phyloP scores from a whole-genome alignment of 2,797 vertebrate species.

The Syncerus caffer region DNA sequence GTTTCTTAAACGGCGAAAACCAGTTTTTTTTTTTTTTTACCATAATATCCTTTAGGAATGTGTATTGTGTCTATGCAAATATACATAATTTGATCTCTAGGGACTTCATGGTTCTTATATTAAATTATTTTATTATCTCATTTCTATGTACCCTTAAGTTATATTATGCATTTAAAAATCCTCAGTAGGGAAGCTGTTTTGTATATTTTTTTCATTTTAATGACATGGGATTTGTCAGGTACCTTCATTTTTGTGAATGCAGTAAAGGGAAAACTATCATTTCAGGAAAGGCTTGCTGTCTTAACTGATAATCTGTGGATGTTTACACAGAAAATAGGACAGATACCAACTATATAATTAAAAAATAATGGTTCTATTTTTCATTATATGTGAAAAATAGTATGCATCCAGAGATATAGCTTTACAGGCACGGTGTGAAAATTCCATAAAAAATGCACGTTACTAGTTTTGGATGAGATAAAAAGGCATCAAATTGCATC shows the following conservation, averaged over 20 bases:
- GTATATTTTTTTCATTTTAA: constrained; percentile 5
- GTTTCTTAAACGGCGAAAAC: constrained; percentile 7
- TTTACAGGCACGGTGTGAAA: background rate
- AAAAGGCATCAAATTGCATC: background rate
- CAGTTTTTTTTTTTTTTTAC: background rate
- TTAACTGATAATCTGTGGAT: background rate
- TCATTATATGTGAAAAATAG: background rate
- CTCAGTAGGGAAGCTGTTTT: background rate
- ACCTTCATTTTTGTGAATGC: background rate
- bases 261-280: background rate
- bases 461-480: background rate
- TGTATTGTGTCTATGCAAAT: background rate
- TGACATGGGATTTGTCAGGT: background rate
- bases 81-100: background rate
- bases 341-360: background rate
- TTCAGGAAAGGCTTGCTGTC: background rate
- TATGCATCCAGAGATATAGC: background rate
- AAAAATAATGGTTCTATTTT: background rate
- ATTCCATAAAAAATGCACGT: background rate
- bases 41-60: background rate
- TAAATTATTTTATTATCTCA: background rate
- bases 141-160: constrained; percentile 1
- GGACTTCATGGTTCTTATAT: background rate
- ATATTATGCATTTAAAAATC: background rate
- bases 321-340: background rate